Evolutionary conservation across 2,888 invertebrate species (phyloP).

Genomic region (Physocephala rufipes): DNA sequence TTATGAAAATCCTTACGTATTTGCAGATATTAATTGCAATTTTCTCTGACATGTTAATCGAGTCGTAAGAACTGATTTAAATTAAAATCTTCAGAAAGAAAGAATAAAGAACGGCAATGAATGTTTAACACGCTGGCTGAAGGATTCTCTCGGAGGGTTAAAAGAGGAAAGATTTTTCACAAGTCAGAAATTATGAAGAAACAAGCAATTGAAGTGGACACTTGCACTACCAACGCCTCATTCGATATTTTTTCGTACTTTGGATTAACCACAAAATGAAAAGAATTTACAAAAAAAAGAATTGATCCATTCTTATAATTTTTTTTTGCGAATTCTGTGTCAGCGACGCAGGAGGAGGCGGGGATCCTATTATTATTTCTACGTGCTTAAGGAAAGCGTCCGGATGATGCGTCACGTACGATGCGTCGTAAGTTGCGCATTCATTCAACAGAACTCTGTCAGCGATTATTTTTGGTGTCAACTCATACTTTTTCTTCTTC

Average conservation of each 20-base stretch:
- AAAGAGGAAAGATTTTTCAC: not conserved
- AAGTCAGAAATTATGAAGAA: not conserved
- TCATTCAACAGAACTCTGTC: not conserved
- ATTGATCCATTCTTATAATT: conserved; percentile 1
- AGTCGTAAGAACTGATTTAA: too few relatives aligned
- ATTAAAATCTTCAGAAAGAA: too few relatives aligned
- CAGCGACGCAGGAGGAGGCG: too few relatives aligned
- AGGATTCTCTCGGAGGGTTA: not conserved
- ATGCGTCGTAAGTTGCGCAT: not conserved
- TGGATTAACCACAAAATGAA: too few relatives aligned
- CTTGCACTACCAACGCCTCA: too few relatives aligned
- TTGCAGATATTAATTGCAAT: too few relatives aligned
- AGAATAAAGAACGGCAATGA: too few relatives aligned
- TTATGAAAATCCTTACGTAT: too few relatives aligned
- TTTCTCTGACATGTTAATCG: too few relatives aligned
- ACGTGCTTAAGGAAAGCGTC: not conserved
- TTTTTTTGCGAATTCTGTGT: not conserved
- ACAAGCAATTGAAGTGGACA: too few relatives aligned
- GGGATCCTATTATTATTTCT: not conserved
- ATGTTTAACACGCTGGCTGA: too few relatives aligned
- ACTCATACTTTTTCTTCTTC: not conserved
- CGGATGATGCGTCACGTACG: conserved; percentile 2
- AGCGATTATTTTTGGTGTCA: not conserved
- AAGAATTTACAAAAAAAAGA: not conserved
- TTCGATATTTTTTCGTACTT: too few relatives aligned